Evolutionary conservation across 2,888 invertebrate genomes (phyloP), one percentile per base, ranked within the genome.

Genomic region (Caenorhabditis zanzibari): DNA sequence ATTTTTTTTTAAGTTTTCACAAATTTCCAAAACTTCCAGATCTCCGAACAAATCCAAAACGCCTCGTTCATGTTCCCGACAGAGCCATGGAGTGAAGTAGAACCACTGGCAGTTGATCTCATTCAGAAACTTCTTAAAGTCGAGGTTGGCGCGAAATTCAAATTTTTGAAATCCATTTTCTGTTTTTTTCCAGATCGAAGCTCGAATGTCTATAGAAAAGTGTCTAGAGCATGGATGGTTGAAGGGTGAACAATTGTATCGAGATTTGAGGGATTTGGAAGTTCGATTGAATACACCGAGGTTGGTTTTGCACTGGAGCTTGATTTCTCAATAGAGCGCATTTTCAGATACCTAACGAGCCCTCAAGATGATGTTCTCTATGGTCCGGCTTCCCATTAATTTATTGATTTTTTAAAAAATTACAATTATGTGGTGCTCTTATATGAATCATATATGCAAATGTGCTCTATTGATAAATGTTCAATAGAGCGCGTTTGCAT

Each of bases 41-140:
- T 99, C 91, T 96, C 96, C 93, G 98, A 98, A 93, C 99, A 99
- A 94, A 99, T 99, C 89, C 97, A 98, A 94, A 99, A 99, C 94
- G 98, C 98, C 26, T 97, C 97, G 72, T 99, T 99, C 93, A 99
- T 99, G 98, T 99, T 98, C 94, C 99, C 99, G 52, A 95, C 96
- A n/a, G 95, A 95, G 93, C 97, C 98, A 0, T 99, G 98, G 98
- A 96, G 96, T 92, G 96, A 97, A 93, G 97, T 98, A 92, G 97
- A 97, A 32, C 95, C 95, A 61, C 95, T 96, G 93, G 96, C 98
- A 82, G 96, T 98, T 93, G 97, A 98, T 94, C 94, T 99, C 88
- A 99, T 99, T 91, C 97, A 96, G 94, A 97, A 97, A 94, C 94
- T 99, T 91, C 95, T 99, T 81, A 97, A 97, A 95, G 98, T 94